phyloP scores from a whole-genome alignment of 2,888 invertebrate species.

The Ypsolopha sequella region DNA sequence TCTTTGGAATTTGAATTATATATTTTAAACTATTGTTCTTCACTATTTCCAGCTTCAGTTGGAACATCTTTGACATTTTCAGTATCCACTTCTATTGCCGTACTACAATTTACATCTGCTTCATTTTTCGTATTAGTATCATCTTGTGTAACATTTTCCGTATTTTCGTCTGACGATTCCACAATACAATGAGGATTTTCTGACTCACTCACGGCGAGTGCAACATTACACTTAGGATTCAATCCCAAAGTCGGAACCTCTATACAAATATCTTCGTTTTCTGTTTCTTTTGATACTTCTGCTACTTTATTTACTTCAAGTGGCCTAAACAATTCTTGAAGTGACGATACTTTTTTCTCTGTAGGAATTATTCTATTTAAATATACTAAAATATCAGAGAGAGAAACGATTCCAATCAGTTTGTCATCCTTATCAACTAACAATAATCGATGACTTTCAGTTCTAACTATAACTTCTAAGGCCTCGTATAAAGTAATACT shows the following conservation, averaged over 20 bases:
- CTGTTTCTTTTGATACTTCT: slow-evolving; percentile 54
- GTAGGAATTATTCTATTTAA: slow-evolving; percentile 63
- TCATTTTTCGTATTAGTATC: slow-evolving; percentile 6
- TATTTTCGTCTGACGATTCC: slow-evolving; percentile 19
- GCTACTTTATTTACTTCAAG: slow-evolving; percentile 59
- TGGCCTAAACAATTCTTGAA: slow-evolving; percentile 63
- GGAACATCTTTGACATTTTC: slow-evolving; percentile 8
- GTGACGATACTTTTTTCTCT: slow-evolving; percentile 59
- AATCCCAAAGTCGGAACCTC: slow-evolving; percentile 40
- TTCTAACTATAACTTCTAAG: slow-evolving; percentile 92
- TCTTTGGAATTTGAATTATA: slow-evolving; percentile 49
- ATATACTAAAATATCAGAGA: slow-evolving; percentile 64
- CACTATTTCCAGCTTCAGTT: slow-evolving; percentile 17
- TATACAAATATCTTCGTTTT: slow-evolving; percentile 53
- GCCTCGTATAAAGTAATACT: slow-evolving; percentile 87
- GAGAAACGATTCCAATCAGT: slow-evolving; percentile 59
- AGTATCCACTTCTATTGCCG: slow-evolving; percentile 13
- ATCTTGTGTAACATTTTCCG: neutral
- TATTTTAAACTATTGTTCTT: slow-evolving; percentile 11
- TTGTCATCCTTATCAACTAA: slow-evolving; percentile 63
- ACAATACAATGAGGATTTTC: slow-evolving; percentile 26
- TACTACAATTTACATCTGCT: slow-evolving; percentile 8
- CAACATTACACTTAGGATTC: slow-evolving; percentile 12
- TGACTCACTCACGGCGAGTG: slow-evolving; percentile 12
- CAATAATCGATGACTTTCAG: slow-evolving; percentile 78